Percentiles rank a stretch among this genome's conserved stretches.
phyloP scores from a whole-genome alignment of 2,113 vertebrate species.

The Clarias magur region DNA sequence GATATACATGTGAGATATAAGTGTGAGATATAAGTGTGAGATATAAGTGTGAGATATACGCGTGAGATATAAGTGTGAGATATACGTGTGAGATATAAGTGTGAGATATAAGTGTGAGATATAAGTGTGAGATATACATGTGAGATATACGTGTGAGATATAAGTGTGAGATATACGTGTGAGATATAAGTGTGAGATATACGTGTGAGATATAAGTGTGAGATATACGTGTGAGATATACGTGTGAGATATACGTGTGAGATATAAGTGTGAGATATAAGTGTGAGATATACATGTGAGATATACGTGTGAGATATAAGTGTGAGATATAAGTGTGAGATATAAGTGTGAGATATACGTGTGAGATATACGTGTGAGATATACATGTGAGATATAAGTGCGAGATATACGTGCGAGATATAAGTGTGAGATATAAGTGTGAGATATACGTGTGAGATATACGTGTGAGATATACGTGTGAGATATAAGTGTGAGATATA shows the following conservation, averaged over 20 bases:
- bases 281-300: neutral
- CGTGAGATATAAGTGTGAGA: too few relatives aligned
- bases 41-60: neutral
- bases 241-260: too few relatives aligned
- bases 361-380: neutral
- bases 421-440: neutral
- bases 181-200: neutral
- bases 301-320: neutral
- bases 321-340: too few relatives aligned
- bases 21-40: too few relatives aligned
- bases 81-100: neutral
- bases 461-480: neutral
- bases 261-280: neutral
- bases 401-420: neutral
- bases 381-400: neutral
- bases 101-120: neutral
- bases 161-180: neutral
- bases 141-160: neutral
- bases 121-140: neutral
- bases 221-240: neutral
- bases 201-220: neutral
- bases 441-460: neutral
- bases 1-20: neutral
- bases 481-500: neutral
- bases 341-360: neutral